Base-by-base conservation (phyloP, 2,113 vertebrate species). In the Aegotheles bennettii region DNA sequence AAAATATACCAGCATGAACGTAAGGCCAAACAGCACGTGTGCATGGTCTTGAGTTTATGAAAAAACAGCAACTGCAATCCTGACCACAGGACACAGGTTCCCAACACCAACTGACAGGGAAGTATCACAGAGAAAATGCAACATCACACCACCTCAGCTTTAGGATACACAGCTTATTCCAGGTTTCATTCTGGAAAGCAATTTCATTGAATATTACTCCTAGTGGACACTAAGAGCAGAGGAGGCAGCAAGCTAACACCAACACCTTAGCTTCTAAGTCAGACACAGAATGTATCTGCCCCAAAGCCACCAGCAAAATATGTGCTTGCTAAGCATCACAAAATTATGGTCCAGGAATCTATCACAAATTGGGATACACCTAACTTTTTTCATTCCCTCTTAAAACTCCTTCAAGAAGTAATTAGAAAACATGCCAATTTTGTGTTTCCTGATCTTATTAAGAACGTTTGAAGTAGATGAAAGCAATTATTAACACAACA, bases 401-500 rank as follows among this genome's bases (percentile, higher is more conserved):
- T 80, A 90, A 71, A 93, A 63, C 21, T 24, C 23, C 73, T 89
- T 81, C 74, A 91, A 75, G 51, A 69, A 80, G 82, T 80, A 93
- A 89, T 91, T 76, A 70, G 83, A 94, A 92, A 63, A 80, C 59
- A 56, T 17, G 63, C 35, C 64, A 36, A n/a, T 50, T 84, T 54
- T 68, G 24, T 61, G 51, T 69, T 73, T 85, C 84, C 57, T 3
- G 1, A 67, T 76, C 70, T 94, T 81, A 92, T 53, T 82, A 95
- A 64, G 57, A 89, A 31, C 36, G 94, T 93, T 77, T 94, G 84
- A 89, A 95, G 57, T 63, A 92, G 77, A 94, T 85, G 38, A 96
- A 96, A 89, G 91, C 51, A 64, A 95, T 88, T 90, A 84, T 77
- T 87, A 95, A 73, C 81, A 83, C 86, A 88, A 71, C 51, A 71